A percentile compares a stretch with the other conserved stretches of the same genome.
Conservation (phyloP, 2,888 invertebrate genomes). For the Conchocele bisecta region DNA sequence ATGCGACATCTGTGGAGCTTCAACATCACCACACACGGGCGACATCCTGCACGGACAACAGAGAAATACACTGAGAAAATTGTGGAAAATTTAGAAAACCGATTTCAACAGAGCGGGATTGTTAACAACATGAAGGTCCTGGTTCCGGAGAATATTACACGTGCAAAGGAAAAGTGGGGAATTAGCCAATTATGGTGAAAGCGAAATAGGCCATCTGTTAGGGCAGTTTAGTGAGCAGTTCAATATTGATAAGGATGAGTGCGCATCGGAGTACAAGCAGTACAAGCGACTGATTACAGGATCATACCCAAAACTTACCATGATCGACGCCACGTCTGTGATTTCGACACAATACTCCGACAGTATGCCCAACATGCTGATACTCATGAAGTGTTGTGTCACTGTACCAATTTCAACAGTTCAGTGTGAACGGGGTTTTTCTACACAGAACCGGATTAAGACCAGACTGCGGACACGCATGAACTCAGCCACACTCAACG, state of each 20-base stretch:
- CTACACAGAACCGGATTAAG: conserved; percentile 27
- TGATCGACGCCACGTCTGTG: not conserved
- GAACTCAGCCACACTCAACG: conserved; percentile 16
- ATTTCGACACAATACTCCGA: conserved; percentile 7
- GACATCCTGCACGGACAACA: no score
- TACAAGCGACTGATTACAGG: conserved; percentile 35
- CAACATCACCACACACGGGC: no score
- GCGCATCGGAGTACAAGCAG: conserved; percentile 25
- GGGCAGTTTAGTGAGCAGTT: conserved; percentile 13
- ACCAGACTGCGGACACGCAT: conserved; percentile 15
- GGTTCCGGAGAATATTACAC: conserved; percentile 9
- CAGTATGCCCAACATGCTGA: conserved; percentile 24
- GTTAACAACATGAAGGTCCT: conserved; percentile 15
- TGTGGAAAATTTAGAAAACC: conserved; percentile 21
- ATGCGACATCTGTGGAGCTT: no score
- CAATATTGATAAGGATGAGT: conserved; percentile 5
- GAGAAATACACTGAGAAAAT: conserved; percentile 16
- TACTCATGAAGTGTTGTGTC: conserved; percentile 14
- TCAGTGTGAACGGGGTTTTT: conserved; percentile 32
- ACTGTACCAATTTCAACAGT: conserved; percentile 20
- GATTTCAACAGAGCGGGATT: conserved; percentile 23
- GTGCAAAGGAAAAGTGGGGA: not conserved
- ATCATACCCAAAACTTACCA: not conserved
- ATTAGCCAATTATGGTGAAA: conserved; percentile 25
- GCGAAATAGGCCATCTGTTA: conserved; percentile 7